Evolutionary conservation across 2,113 vertebrate genomes (phyloP).

Genomic region (Zosterops japonicus): DNA sequence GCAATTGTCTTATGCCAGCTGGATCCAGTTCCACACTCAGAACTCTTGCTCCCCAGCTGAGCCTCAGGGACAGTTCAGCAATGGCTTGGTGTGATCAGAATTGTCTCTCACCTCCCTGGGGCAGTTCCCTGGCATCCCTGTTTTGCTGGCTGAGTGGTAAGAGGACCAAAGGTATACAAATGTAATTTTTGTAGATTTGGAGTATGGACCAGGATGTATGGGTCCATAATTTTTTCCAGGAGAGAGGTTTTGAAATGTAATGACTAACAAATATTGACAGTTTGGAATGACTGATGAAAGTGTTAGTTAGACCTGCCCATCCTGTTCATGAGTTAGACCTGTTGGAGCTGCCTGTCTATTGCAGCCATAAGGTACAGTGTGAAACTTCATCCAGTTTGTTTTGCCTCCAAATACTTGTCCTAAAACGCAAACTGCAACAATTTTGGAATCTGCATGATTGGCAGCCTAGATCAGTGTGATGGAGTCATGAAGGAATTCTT

Average conservation of each 20-base stretch:
- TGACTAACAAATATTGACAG: not conserved
- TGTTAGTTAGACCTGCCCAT: not conserved
- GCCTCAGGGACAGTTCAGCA: accelerated
- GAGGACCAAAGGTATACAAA: not conserved
- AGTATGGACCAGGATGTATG: too few relatives aligned
- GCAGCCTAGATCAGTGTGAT: not conserved
- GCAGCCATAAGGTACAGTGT: accelerated
- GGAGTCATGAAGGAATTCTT: not conserved
- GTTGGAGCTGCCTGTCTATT: not conserved
- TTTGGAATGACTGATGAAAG: not conserved
- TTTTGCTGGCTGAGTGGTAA: not conserved
- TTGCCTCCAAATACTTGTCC: not conserved
- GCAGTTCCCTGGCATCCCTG: not conserved
- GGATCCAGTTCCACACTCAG: not conserved
- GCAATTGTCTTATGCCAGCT: not conserved
- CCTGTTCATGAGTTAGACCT: accelerated
- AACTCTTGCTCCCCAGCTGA: not conserved
- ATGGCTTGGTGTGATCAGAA: accelerated
- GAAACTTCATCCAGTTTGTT: not conserved
- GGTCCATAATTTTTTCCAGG: not conserved
- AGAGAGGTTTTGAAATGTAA: not conserved
- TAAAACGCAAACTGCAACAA: not conserved
- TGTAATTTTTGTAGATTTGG: not conserved
- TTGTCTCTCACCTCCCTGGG: not conserved
- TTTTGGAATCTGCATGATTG: not conserved